Evolutionary conservation across 2,797 vertebrate genomes (phyloP).

Genomic region (Glyptemys insculpta): DNA sequence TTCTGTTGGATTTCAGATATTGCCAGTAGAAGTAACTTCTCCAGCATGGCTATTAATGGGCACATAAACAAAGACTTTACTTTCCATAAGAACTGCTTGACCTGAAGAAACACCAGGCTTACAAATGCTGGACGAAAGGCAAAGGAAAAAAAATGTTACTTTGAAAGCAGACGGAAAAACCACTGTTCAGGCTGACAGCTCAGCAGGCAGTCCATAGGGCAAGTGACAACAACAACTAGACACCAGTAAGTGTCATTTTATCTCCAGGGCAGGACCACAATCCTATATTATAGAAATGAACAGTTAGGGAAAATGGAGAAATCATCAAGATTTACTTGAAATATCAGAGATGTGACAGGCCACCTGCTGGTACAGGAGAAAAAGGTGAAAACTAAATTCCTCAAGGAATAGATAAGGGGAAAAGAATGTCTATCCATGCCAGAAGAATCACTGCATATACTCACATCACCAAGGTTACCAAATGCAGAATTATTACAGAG

Average conservation of each 20-base stretch:
- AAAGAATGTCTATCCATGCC: neutral
- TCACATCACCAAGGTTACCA: neutral
- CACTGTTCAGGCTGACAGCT: neutral
- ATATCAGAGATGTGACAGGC: neutral
- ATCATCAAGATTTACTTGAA: neutral
- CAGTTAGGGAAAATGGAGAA: neutral
- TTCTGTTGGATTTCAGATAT: accelerated
- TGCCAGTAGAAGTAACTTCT: neutral
- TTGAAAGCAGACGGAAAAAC: neutral
- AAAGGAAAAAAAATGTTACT: neutral
- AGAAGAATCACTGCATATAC: neutral
- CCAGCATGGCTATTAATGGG: neutral
- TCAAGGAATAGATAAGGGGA: neutral
- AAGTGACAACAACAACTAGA: neutral
- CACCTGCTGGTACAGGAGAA: neutral
- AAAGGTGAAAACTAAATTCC: neutral
- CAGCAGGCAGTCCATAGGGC: neutral
- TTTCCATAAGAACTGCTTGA: accelerated
- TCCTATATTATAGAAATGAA: accelerated
- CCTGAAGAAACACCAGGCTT: accelerated
- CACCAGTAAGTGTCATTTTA: neutral
- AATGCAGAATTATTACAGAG: neutral
- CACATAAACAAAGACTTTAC: neutral
- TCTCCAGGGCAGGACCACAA: neutral
- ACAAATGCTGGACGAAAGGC: accelerated